These are phyloP conservation scores for Didymodactylos carnosus DNA, from an alignment of 2,888 invertebrate species.

Conservation along the genomic window DNA sequence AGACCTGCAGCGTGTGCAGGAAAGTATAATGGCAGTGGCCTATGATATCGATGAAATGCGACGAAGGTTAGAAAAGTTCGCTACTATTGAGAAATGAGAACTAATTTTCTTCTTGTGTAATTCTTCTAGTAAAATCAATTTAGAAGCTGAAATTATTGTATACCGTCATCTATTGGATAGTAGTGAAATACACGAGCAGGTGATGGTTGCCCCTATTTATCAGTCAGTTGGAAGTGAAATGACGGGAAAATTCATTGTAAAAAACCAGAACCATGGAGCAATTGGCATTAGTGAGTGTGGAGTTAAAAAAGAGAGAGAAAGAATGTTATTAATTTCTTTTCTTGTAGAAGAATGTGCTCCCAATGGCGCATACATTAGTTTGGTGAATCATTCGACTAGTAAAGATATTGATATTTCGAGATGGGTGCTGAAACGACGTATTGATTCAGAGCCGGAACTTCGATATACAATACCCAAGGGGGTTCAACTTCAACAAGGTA, in stretches of 20 bases:
- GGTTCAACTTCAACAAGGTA: not conserved
- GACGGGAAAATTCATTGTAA: not conserved
- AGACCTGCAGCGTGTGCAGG: not conserved
- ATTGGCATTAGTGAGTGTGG: not conserved
- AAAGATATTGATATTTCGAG: not conserved
- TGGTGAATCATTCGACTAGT: not conserved
- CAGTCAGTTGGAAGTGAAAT: too few relatives aligned
- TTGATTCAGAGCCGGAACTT: not conserved
- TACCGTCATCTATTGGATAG: not conserved
- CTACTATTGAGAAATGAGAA: not conserved
- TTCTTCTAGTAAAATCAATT: not conserved
- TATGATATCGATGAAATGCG: not conserved
- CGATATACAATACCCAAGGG: not conserved
- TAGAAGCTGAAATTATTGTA: not conserved
- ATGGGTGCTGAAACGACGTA: not conserved
- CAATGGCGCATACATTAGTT: not conserved
- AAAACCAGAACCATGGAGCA: not conserved
- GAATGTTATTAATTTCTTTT: not conserved
- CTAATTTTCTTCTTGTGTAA: not conserved
- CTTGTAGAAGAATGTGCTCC: not conserved
- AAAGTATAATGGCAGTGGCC: not conserved
- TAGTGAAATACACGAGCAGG: not conserved
- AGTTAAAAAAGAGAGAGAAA: not conserved
- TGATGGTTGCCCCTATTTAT: too few relatives aligned
- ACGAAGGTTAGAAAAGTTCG: not conserved